Evolutionary conservation across 2,888 invertebrate species (phyloP), one percentile per base, ranked within the genome.

Genomic region (Euphydryas editha): DNA sequence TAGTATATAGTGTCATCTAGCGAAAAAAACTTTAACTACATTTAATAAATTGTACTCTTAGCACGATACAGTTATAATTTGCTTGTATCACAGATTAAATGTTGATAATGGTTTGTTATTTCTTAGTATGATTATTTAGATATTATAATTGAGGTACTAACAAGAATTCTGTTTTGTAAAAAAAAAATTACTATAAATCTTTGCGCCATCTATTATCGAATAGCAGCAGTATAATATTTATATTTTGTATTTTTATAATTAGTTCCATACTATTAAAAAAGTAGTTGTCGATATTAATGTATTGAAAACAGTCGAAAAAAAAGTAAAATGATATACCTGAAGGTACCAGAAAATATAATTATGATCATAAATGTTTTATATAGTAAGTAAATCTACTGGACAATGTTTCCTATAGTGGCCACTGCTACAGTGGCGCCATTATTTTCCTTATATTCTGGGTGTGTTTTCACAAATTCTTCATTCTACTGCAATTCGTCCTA

Each of bases 391-490:
- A 47, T 20, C 47, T 24, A 11, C 1, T 10, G 8, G 8, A 36
- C 20, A 11, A 20, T 36, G 87, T 82, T 90, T 80, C 65, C 69
- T 20, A 64, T 76, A 72, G 70, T 72, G 67, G 69, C 84, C 91
- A 82, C 74, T 8, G 79, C 85, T 85, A 85, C 75, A 75, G 87
- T 89, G 81, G 92, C 91, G 92, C 91, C 90, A 83, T 76, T 90
- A 81, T 92, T 92, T 92, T 90, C 90, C 88, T 85, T 92, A 92
- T 91, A 92, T 79, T 90, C 86, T 84, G 87, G 85, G 88, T 86
- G 86, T 90, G 87, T 92, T 91, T 91, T 90, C 91, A 89, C 82
- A 86, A 86, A 88, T 87, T 84, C 92, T 81, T 92, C 92, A 92
- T 90, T 92, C 91, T 81, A 85, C 85, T 75, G 83, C 86, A 90